Evolutionary conservation across 2,113 vertebrate species (phyloP).

Genomic region (Machaerirhynchus nigripectus): DNA sequence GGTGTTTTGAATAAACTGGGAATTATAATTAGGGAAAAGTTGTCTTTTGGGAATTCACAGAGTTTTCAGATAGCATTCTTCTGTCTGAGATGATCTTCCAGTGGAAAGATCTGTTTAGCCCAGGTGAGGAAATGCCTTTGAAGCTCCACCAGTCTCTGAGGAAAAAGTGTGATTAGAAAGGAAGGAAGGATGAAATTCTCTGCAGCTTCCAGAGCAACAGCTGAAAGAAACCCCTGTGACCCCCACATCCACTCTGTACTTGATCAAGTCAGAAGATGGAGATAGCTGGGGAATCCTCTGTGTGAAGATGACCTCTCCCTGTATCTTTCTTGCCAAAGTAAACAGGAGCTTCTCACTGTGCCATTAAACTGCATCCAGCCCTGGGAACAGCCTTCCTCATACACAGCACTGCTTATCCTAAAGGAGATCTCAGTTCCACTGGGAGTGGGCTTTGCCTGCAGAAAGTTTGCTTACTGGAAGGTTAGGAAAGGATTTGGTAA

Average conservation of each 20-base stretch:
- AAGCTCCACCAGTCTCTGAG: neutral
- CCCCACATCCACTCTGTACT: neutral
- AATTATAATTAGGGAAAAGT: neutral
- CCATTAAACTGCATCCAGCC: neutral
- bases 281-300: neutral
- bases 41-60: neutral
- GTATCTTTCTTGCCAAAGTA: neutral
- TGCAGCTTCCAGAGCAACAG: neutral
- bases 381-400: neutral
- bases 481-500: neutral
- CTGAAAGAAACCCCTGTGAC: neutral
- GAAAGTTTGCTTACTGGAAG: conserved; percentile 26
- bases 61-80: neutral
- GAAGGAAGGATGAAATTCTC: neutral
- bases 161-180: neutral
- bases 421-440: neutral
- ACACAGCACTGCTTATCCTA: neutral
- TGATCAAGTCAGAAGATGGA: neutral
- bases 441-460: neutral
- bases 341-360: neutral
- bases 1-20: neutral
- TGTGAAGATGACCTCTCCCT: neutral
- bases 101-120: neutral
- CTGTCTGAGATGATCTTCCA: neutral
- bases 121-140: neutral